Evolutionary conservation across 2,888 invertebrate species (phyloP), one percentile per base, ranked within the genome.

Genomic region (Hirtodrosophila histrioides): DNA sequence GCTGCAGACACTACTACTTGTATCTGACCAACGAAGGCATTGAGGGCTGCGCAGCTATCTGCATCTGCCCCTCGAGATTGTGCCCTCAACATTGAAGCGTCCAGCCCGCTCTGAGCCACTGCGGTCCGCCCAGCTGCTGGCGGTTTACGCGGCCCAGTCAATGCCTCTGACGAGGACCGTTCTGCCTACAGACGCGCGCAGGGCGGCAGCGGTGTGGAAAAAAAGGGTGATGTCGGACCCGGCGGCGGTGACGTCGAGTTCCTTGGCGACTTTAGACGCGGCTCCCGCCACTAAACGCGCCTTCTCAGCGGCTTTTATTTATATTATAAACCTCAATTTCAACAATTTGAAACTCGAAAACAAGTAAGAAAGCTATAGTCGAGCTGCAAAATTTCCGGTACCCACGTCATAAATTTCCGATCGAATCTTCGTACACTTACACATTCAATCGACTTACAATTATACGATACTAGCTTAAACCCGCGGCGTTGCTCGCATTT

Each of bases 1-100:
- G 7, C 93, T 99, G 81, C 98, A 95, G 99, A 89, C 99, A 99
- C 92, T 99, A 97, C 90, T 99, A 99, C 92, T 99, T 99, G 99
- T 95, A 92, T 92, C 93, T 99, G 83, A 99, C 98, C 76, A 99
- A 99, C 91, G 98, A 99, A 90, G 99, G 99, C 82, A 99, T 99
- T 91, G 97, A 97, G 91, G 99, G 92, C 93, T 99, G 78, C 94
- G 99, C 78, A 96, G 96, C 90, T 99, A 96, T 93, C 94, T 99
- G 75, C 98, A 99, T 91, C 94, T 99, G 89, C 99, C 99, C 7
- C 96, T 98, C 71, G 99, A 99, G 94, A 99, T 99, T 92, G 99
- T 99, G 35, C 99, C 99, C 37, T 96, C 98, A 2, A 99, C 99
- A 0, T 93, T 99, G 77, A 99, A 98, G 93, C 95, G 98, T 74